These are phyloP conservation scores for Triplophysa dalaica DNA, from an alignment of 2,113 vertebrate species.

Conservation along the genomic window DNA sequence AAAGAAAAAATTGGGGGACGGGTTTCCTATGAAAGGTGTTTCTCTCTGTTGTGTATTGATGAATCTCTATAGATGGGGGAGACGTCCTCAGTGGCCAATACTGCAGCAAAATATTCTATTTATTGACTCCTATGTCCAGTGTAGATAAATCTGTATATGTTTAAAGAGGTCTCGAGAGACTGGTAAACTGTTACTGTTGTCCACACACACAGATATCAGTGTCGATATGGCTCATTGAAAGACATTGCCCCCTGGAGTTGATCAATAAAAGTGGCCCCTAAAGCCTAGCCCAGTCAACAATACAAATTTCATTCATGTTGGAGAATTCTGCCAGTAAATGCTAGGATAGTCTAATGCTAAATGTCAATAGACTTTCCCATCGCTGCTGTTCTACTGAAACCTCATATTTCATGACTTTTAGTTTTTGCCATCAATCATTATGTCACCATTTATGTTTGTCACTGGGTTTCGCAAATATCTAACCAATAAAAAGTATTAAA, in stretches of 20 bases:
- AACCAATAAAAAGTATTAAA: too few relatives aligned
- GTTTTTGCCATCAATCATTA: too few relatives aligned
- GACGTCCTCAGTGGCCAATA: background rate
- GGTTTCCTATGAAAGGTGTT: background rate
- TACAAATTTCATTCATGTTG: background rate
- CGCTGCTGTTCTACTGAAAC: too few relatives aligned
- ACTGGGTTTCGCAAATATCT: too few relatives aligned
- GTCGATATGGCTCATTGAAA: background rate
- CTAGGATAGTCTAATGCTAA: too few relatives aligned
- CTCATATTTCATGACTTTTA: too few relatives aligned
- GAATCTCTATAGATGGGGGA: background rate
- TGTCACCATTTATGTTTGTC: too few relatives aligned
- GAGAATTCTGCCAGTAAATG: too few relatives aligned
- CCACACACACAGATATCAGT: background rate
- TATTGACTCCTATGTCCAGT: constrained; percentile 4
- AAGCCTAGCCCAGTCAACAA: background rate
- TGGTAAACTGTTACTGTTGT: background rate
- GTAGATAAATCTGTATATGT: background rate
- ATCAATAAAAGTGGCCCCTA: constrained; percentile 8
- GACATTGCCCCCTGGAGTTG: constrained; percentile 21
- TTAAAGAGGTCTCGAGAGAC: constrained; percentile 13
- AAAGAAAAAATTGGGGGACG: background rate
- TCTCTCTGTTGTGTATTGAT: background rate
- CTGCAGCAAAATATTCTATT: background rate
- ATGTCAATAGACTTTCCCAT: too few relatives aligned